phyloP scores from a whole-genome alignment of 2,888 invertebrate species.

The Chironomus riparius region DNA sequence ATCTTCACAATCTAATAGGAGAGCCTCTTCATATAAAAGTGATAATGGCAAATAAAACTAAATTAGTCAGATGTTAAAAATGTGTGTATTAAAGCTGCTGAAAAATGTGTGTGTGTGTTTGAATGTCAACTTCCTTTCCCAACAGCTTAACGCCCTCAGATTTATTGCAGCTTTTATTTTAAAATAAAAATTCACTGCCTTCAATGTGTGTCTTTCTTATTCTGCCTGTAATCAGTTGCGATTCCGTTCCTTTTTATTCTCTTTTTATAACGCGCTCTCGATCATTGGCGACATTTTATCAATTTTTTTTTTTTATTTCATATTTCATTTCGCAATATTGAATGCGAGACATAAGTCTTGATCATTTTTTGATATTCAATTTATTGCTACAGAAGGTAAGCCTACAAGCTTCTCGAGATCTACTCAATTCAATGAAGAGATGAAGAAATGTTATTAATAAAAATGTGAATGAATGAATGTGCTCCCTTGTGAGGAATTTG shows the following conservation, averaged over 20 bases:
- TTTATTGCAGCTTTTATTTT: not conserved
- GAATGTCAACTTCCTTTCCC: not conserved
- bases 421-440: too few relatives aligned
- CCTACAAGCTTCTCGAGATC: not conserved
- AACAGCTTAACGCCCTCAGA: not conserved
- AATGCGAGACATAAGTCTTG: too few relatives aligned
- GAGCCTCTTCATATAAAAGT: conserved; percentile 5
- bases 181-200: not conserved
- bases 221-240: not conserved
- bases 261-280: not conserved
- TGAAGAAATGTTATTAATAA: too few relatives aligned
- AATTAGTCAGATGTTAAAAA: too few relatives aligned
- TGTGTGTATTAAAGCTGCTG: too few relatives aligned
- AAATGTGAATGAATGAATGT: too few relatives aligned
- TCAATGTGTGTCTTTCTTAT: not conserved
- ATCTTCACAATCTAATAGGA: not conserved
- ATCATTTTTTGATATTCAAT: not conserved
- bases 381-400: not conserved
- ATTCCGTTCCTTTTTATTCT: not conserved
- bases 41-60: conserved; percentile 9
- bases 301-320: not conserved
- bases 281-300: not conserved
- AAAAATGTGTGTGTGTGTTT: not conserved
- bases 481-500: too few relatives aligned
- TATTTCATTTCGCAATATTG: too few relatives aligned